Base-by-base conservation (phyloP, 2,113 vertebrate species). In the Cygnus buccinator region DNA sequence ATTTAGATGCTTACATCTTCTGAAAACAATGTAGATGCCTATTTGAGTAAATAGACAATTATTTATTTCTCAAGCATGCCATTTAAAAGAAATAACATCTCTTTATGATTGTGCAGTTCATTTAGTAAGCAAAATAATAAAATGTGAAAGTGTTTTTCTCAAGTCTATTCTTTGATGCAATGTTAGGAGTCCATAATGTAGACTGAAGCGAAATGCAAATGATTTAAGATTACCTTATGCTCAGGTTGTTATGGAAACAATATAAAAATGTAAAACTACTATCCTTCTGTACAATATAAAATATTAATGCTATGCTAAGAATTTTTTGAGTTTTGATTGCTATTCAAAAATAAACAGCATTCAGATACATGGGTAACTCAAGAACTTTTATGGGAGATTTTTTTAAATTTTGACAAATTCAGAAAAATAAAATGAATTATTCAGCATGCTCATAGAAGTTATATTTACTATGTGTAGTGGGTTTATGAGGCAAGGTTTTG, bases 181-280 rank as follows among this genome's bases (percentile, higher is more conserved):
- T 87, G 29, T 70, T 90, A 73, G 54, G 18, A 9, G 67, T 62
- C 4, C 41, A 46, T 33, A 74, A 78, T 50, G 14, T 19, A 71
- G 50, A 77, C 16, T 46, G 52, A 6, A 48, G 37, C 59, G 28
- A 95, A 93, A 71, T 71, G 28, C 16, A 78, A 71, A 75, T 80
- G 78, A 59, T 84, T 84, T 74, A 71, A 84, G 20, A 63, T 63
- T 84, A 91, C 8, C 2, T 71, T 78, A 78, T 82, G 17, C 11
- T 93, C 35, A 35, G 13, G 57, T 89, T 91, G 22, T 81, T 89
- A 94, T 65, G 87, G 77, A 95, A 94, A 91, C n/a, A 33, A n/a
- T 33, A 46, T 43, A 29, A 93, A 86, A 93, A 59, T 68, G 28
- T 67, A 39, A 72, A 39, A 54, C 35, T 39, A 21, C 17, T 11